Evolutionary conservation across 2,888 invertebrate species (phyloP).

Genomic region (Phalangium opilio): DNA sequence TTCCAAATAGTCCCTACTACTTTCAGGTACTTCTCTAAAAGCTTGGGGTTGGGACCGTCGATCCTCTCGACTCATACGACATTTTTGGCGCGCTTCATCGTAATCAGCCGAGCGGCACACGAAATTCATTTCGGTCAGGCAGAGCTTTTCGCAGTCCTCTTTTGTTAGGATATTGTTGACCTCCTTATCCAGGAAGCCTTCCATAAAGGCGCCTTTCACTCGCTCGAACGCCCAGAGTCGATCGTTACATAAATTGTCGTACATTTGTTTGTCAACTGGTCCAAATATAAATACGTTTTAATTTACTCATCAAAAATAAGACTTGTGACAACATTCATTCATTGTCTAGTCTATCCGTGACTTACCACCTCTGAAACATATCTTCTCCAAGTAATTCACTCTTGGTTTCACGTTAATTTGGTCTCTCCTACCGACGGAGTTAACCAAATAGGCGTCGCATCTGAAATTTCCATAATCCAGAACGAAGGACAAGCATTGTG

Average conservation of each 20-base stretch:
- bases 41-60: slow-evolving; percentile 38
- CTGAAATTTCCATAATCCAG: slow-evolving; percentile 32
- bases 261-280: slow-evolving; percentile 26
- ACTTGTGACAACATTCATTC: too few relatives aligned
- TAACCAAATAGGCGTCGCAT: slow-evolving; percentile 31
- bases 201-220: slow-evolving; percentile 33
- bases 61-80: slow-evolving; percentile 37
- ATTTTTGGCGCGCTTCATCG: slow-evolving; percentile 33
- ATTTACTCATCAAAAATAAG: too few relatives aligned
- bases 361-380: slow-evolving; percentile 31
- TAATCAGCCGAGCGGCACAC: slow-evolving; percentile 39
- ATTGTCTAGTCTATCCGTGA: too few relatives aligned
- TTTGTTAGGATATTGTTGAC: slow-evolving; percentile 30
- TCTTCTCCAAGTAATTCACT: slow-evolving; percentile 33
- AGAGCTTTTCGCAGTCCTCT: slow-evolving; percentile 36
- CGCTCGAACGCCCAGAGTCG: slow-evolving; percentile 38
- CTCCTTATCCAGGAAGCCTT: slow-evolving; percentile 33
- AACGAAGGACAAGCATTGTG: slow-evolving; percentile 17
- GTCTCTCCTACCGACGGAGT: slow-evolving; percentile 28
- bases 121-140: slow-evolving; percentile 37
- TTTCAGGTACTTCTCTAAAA: slow-evolving; percentile 32
- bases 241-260: slow-evolving; percentile 32
- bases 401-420: slow-evolving; percentile 26
- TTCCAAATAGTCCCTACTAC: slow-evolving; percentile 38
- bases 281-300: too few relatives aligned